phyloP scores from a whole-genome alignment of 2,888 invertebrate species.

The Acleris emargana region DNA sequence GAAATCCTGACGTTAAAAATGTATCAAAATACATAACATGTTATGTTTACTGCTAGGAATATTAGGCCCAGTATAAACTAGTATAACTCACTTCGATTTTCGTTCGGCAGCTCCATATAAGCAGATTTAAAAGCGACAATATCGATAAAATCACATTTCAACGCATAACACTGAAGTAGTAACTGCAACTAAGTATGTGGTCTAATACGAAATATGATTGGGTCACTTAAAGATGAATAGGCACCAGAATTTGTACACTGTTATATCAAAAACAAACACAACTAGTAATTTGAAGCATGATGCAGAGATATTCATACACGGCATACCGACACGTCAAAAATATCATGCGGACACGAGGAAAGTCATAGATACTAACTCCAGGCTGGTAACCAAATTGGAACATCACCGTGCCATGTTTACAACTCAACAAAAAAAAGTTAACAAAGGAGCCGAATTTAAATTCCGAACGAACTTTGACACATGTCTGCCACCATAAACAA shows the following conservation, averaged over 20 bases:
- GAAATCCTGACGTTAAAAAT: too few relatives aligned
- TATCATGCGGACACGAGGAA: conserved; percentile 65
- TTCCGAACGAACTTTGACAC: conserved; percentile 84
- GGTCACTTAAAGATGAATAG: neutral
- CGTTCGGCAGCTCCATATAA: too few relatives aligned
- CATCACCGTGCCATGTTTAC: conserved; percentile 82
- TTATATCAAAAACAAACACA: conserved; percentile 38
- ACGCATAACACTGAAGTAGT: too few relatives aligned
- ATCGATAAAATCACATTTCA: too few relatives aligned
- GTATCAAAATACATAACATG: too few relatives aligned
- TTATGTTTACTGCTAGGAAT: too few relatives aligned
- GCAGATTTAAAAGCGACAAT: too few relatives aligned
- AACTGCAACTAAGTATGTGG: too few relatives aligned
- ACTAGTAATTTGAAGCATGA: conserved; percentile 57
- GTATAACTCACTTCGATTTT: too few relatives aligned
- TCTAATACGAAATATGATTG: too few relatives aligned
- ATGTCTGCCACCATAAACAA: conserved; percentile 85
- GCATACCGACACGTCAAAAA: conserved; percentile 79
- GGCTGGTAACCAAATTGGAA: conserved; percentile 80
- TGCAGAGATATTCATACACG: conserved; percentile 78
- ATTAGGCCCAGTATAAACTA: too few relatives aligned
- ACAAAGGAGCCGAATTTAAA: conserved; percentile 84
- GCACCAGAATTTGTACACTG: conserved; percentile 1
- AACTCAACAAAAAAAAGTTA: conserved; percentile 78
- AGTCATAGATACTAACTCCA: conserved; percentile 73